Evolutionary conservation across 2,888 invertebrate genomes (phyloP), one percentile per base, ranked within the genome.

Genomic region (Lypha dubia): DNA sequence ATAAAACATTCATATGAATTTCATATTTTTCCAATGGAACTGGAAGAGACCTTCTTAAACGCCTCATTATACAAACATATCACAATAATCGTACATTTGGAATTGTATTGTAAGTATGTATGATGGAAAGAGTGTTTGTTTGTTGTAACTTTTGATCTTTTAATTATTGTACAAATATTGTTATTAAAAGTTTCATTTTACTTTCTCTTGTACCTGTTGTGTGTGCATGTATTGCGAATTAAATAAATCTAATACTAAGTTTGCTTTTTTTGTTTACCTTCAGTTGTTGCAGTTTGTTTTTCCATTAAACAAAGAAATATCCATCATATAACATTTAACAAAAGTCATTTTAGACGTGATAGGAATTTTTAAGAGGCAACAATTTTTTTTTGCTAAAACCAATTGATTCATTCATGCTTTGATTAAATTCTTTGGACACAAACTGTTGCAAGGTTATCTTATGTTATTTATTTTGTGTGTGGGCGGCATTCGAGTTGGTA

Each of bases 91-190:
- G n/a, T n/a, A 70, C 15, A n/a, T 60, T 38, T 11, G 20, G 56
- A 44, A 24, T 70, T 24, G 41, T 28, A 6, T n/a, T n/a, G n/a
- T 20, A 13, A 17, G 44, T 9, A 24, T n/a, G n/a, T n/a, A 28
- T 28, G 22, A 11, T 28, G 28, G 62, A 28, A 22, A 22, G 32
- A 24, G n/a, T 35, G 24, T 20, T 68, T 73, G 32, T n/a, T n/a
- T n/a, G n/a, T n/a, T n/a, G 24, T 28, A 65, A 83, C 71, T 79
- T 75, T 83, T 83, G 41, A 38, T 65, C 56, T 65, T 76, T 75
- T 83, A 83, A 79, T 79, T 79, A 70, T 70, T 75, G 49, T 79
- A 75, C 83, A 83, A 79, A 83, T 83, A 83, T 44, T 51, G 46
- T 56, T 20, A 53, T 56, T 41, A 70, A n/a, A n/a, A 20, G 68